Conservation (phyloP, 2,797 vertebrate species). For the Thunnus albacares region DNA sequence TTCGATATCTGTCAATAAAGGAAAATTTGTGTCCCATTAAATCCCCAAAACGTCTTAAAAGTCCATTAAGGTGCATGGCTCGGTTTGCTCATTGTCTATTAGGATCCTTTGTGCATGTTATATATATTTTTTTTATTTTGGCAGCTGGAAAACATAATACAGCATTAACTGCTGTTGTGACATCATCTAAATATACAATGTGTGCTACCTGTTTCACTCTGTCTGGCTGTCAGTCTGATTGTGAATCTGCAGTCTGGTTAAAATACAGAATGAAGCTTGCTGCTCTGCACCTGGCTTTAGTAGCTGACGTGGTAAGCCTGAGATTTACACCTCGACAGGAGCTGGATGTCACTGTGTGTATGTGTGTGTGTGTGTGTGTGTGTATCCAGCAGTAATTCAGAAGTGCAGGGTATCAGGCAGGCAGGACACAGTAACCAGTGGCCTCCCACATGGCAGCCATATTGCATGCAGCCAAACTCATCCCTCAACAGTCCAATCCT, state of each 20-base stretch:
- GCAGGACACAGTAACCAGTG: constrained; percentile 42
- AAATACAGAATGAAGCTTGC: constrained; percentile 29
- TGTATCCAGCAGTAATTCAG: constrained; percentile 53
- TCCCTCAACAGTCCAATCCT: constrained; percentile 39
- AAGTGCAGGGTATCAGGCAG: constrained; percentile 35
- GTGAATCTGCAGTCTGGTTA: constrained; percentile 16
- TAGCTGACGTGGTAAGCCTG: constrained; percentile 49
- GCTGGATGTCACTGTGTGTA: constrained; percentile 31
- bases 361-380: constrained; percentile 8
- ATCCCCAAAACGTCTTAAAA: constrained; percentile 3
- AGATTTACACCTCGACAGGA: constrained; percentile 71
- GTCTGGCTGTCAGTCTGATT: constrained; percentile 39
- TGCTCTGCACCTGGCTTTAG: constrained; percentile 54
- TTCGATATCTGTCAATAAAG: constrained; percentile 33
- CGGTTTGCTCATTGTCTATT: constrained; percentile 8
- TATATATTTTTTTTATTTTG: constrained; percentile 7
- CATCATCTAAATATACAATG: constrained; percentile 7
- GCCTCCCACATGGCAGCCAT: constrained; percentile 55
- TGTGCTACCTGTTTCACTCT: constrained; percentile 35
- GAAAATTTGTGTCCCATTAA: constrained; percentile 27
- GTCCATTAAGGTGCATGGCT: constrained; percentile 2
- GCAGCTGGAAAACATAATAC: constrained; percentile 26
- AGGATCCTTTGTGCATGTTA: neutral
- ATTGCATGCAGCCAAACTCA: constrained; percentile 41
- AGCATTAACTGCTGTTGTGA: constrained; percentile 15